phyloP scores from a whole-genome alignment of 2,888 invertebrate genomes.

The Mycalesis mineus region DNA sequence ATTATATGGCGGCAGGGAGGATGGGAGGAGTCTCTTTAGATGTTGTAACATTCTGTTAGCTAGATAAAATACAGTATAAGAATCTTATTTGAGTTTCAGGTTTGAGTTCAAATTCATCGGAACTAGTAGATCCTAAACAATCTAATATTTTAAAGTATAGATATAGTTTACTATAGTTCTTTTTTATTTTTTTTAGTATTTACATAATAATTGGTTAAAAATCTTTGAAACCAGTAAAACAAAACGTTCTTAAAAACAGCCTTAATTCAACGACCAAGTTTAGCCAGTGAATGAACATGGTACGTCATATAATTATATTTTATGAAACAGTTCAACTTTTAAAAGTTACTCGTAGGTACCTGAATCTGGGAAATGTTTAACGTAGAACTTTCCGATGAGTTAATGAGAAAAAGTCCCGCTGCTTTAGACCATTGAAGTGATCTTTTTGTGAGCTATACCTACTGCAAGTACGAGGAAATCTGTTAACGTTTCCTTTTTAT shows the following conservation, averaged over 20 bases:
- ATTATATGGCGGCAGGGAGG: no score
- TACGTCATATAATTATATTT: slow-evolving; percentile 8
- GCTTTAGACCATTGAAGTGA: slow-evolving; percentile 4
- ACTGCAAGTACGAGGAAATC: no score
- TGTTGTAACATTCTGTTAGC: no score
- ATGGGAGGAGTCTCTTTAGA: background rate
- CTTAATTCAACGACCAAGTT: background rate
- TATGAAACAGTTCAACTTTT: slow-evolving; percentile 16
- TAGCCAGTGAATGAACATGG: background rate
- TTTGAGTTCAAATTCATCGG: no score
- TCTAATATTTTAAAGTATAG: no score
- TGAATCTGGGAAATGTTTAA: slow-evolving; percentile 19
- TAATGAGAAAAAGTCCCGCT: slow-evolving; percentile 26
- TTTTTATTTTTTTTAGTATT: no score
- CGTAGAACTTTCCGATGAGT: slow-evolving; percentile 20
- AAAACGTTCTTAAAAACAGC: background rate
- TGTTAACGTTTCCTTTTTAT: background rate
- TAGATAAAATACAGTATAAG: no score
- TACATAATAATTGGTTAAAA: no score
- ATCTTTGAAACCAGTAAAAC: no score
- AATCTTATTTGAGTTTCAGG: no score
- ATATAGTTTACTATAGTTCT: no score
- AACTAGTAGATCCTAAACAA: no score
- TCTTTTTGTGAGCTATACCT: background rate
- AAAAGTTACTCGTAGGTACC: slow-evolving; percentile 16